Conservation (phyloP, 2,113 vertebrate species). For the Aspiorhynchus laticeps region DNA sequence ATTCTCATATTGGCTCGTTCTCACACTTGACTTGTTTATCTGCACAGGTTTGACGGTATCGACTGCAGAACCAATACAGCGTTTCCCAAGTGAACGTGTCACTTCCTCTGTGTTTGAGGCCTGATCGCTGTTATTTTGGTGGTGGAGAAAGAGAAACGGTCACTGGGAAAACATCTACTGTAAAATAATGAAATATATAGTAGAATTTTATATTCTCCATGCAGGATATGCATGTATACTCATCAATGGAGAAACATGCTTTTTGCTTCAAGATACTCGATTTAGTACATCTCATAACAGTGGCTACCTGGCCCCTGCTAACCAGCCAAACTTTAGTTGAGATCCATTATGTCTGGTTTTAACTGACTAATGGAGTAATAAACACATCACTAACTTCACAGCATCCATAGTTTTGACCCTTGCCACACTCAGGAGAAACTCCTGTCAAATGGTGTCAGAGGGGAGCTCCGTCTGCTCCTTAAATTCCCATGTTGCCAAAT, state of each 20-base stretch:
- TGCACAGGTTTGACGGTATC: background rate
- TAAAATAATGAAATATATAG: background rate
- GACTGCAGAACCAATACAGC: background rate
- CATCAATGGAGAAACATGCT: background rate
- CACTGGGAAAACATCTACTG: background rate
- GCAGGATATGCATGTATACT: too few species aligned
- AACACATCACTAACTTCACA: background rate
- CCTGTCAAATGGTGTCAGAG: background rate
- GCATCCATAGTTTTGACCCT: constrained; percentile 12
- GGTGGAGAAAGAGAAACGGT: background rate
- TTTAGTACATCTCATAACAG: background rate
- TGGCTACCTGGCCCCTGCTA: background rate
- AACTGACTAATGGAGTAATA: background rate
- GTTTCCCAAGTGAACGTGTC: constrained; percentile 1
- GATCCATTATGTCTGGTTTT: background rate
- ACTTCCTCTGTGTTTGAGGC: constrained; percentile 24
- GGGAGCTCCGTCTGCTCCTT: constrained; percentile 9
- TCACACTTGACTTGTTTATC: constrained; percentile 18
- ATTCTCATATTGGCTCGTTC: constrained; percentile 29
- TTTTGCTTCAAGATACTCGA: background rate
- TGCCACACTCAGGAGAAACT: background rate
- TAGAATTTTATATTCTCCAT: too few species aligned
- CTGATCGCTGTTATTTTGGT: background rate
- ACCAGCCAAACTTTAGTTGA: background rate
- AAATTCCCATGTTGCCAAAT: constrained; percentile 29